Percentiles rank a stretch among this genome's conserved stretches.
These are phyloP conservation scores for Caracal caracal DNA, from an alignment of 2,113 vertebrate species.

Conservation along the genomic window DNA sequence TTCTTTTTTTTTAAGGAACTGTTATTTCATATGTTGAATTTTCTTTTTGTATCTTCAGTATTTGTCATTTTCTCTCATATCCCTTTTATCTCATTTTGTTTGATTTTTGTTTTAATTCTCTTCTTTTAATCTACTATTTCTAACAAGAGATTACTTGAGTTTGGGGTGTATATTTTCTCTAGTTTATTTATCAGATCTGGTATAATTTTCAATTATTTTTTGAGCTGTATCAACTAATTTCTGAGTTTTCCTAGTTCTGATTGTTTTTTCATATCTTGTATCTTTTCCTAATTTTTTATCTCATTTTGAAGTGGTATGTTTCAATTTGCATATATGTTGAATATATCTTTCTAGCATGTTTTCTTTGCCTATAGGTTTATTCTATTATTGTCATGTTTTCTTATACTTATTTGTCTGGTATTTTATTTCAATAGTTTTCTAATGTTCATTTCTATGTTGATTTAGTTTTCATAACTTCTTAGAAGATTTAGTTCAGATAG, in stretches of 20 bases:
- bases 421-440: slow-evolving; percentile 7
- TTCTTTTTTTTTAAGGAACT: background rate
- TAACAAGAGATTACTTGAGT: slow-evolving; percentile 2
- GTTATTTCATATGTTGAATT: background rate
- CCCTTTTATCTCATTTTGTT: background rate
- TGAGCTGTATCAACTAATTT: background rate
- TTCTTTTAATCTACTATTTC: background rate
- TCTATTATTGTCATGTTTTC: background rate
- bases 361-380: background rate
- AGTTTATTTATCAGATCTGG: background rate
- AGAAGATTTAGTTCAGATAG: background rate
- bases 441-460: background rate
- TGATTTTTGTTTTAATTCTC: background rate
- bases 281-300: background rate
- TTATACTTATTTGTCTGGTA: background rate
- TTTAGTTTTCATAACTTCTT: background rate
- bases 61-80: slow-evolving; percentile 5
- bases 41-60: background rate
- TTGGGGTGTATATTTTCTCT: background rate
- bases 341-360: background rate
- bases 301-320: background rate
- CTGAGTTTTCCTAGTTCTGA: background rate
- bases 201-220: background rate
- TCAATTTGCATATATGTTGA: background rate
- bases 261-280: background rate